A percentile compares a stretch with the other conserved stretches of the same genome.
These are phyloP conservation scores for Glyphotaelius pellucidus DNA, from an alignment of 2,888 invertebrate species.

Conservation along the genomic window DNA sequence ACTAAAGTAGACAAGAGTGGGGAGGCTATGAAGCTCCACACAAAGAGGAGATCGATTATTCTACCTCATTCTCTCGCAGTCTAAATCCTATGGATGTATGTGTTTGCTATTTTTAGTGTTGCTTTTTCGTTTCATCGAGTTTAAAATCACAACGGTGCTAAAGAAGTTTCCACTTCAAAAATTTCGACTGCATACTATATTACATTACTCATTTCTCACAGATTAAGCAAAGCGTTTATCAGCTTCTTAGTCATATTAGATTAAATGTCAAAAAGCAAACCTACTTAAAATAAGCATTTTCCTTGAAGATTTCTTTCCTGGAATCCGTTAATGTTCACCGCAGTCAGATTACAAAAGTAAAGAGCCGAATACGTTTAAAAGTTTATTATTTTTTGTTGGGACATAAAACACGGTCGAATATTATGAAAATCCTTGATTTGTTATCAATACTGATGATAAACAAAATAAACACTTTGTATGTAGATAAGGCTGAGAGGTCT, in stretches of 20 bases:
- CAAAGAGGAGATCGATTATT: too few relatives aligned
- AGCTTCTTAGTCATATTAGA: neutral
- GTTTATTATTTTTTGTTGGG: neutral
- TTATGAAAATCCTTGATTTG: neutral
- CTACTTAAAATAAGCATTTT: neutral
- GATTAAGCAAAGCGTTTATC: neutral
- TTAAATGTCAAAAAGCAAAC: neutral
- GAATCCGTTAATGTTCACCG: neutral
- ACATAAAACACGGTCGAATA: neutral
- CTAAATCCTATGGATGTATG: too few relatives aligned
- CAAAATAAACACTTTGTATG: slow-evolving; percentile 5
- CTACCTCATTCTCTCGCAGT: too few relatives aligned
- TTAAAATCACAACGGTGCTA: too few relatives aligned
- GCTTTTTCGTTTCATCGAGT: too few relatives aligned
- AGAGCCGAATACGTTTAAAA: neutral
- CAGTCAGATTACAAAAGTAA: neutral
- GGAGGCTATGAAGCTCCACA: too few relatives aligned
- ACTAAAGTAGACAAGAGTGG: too few relatives aligned
- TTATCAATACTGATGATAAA: slow-evolving; percentile 17
- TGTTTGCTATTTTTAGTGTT: too few relatives aligned
- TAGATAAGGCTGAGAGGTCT: neutral
- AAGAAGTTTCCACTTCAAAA: too few relatives aligned
- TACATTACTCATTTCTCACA: neutral
- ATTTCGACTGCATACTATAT: too few relatives aligned
- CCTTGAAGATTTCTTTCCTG: neutral